Base-by-base conservation (phyloP, 2,797 vertebrate genomes). In the Miichthys miiuy region DNA sequence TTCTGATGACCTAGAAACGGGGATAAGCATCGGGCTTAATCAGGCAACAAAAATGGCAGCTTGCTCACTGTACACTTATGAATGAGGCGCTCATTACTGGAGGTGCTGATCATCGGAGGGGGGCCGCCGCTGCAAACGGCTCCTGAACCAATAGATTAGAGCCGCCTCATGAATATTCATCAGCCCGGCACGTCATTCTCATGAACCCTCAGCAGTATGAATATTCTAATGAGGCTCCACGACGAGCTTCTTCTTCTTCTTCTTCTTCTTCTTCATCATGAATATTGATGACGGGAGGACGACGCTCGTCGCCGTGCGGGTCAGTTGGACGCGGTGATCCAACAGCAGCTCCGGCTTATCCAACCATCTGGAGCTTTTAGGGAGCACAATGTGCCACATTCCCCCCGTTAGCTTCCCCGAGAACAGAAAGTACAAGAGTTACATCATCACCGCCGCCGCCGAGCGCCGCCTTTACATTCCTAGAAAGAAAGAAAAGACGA, bases 201-300 rank as follows among this genome's bases (percentile, higher is more conserved):
- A 74, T 18, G 70, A 86, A 83, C 77, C 72, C 75, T 66, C 65
- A 4, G 67, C 47, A 54, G 67, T 87, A 84, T 90, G 93, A 91
- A 93, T 94, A 94, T 95, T 92, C 86, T 92, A 92, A 94, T 93
- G 87, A 93, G 86, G 83, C 71, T 83, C 73, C 64, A 60, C 83
- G 55, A 77, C 83, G 70, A 83, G 81, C 81, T 58, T 71, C 77
- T 64, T 42, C 80, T 75, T 47, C 64, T 30, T 27, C 20, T 73
- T 89, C 30, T 30, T 34, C 27, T 27, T 27, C 27, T 27, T 27
- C 27, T 27, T 27, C 27, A 4, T 27, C 89, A 91, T 94, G 87
- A 93, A 93, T 95, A 94, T 93, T 82, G 89, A 95, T 89, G 86
- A 72, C 25, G 16, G 68, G 18, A 56, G 82, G 79, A 80, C 65